A percentile compares a stretch with the other conserved stretches of the same genome.
Evolutionary conservation across 2,888 invertebrate species (phyloP).

Genomic region (Trachelus tabidus): DNA sequence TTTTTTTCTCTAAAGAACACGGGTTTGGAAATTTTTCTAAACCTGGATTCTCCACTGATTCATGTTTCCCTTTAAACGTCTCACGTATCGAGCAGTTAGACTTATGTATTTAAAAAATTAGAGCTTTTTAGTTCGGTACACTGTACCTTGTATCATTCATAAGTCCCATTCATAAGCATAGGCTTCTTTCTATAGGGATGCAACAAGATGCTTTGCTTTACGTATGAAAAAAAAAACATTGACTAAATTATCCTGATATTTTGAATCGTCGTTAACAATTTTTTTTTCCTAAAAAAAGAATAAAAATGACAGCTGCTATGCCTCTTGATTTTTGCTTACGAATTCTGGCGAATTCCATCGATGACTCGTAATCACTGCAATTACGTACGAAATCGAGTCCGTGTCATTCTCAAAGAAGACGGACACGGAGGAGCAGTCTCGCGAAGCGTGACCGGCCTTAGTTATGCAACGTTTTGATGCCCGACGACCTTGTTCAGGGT

Average conservation of each 20-base stretch:
- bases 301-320: background rate
- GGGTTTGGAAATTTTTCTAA: background rate
- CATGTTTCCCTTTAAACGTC: background rate
- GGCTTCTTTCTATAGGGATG: background rate
- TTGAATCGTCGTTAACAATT: background rate
- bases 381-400: slow-evolving; percentile 1
- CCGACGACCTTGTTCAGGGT: slow-evolving; percentile 52
- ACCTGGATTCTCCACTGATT: background rate
- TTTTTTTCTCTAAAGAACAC: slow-evolving; percentile 6
- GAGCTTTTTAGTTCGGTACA: background rate
- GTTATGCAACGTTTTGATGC: slow-evolving; percentile 63
- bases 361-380: background rate
- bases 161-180: background rate
- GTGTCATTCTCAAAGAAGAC: background rate
- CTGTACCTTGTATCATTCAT: background rate
- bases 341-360: background rate
- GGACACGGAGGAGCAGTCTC: slow-evolving; percentile 38
- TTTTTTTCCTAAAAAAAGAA: background rate
- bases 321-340: background rate
- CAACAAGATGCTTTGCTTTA: background rate
- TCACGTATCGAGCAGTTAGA: background rate
- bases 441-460: slow-evolving; percentile 60
- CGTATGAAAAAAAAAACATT: background rate
- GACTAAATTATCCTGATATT: background rate
- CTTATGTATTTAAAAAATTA: background rate